phyloP scores from a whole-genome alignment of 1,140 invertebrate genomes.

The Orchesella cincta region DNA sequence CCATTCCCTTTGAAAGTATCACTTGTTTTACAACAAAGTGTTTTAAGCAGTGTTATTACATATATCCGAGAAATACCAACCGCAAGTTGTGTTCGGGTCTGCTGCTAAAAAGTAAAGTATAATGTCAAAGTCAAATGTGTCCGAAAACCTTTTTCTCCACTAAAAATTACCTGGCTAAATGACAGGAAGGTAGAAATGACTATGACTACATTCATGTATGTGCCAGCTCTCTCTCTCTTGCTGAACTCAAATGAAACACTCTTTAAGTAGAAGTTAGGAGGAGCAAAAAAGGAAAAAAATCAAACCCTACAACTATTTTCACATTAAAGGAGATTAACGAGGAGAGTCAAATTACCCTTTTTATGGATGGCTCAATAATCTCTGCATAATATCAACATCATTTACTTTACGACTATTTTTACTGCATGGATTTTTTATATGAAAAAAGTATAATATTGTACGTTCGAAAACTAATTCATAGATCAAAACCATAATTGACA shows the following conservation, averaged over 20 bases:
- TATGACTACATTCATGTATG: neutral
- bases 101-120: neutral
- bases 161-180: slow-evolving; percentile 9
- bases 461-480: slow-evolving; percentile 24
- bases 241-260: neutral
- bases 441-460: neutral
- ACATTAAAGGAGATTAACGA: slow-evolving; percentile 26
- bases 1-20: no score
- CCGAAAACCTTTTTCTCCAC: slow-evolving; percentile 2
- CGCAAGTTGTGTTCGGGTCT: no score
- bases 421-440: neutral
- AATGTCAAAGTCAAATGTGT: neutral
- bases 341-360: slow-evolving; percentile 28
- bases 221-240: neutral
- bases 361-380: slow-evolving; percentile 29
- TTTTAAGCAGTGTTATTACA: no score
- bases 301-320: slow-evolving; percentile 26
- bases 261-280: neutral
- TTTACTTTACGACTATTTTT: slow-evolving; percentile 13
- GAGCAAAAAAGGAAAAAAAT: neutral
- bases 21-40: no score
- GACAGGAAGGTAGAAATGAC: slow-evolving; percentile 17
- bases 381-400: slow-evolving; percentile 30
- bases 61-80: no score
- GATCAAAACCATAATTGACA: slow-evolving; percentile 6